phyloP scores from a whole-genome alignment of 2,888 invertebrate species.

The Suillia variegata region DNA sequence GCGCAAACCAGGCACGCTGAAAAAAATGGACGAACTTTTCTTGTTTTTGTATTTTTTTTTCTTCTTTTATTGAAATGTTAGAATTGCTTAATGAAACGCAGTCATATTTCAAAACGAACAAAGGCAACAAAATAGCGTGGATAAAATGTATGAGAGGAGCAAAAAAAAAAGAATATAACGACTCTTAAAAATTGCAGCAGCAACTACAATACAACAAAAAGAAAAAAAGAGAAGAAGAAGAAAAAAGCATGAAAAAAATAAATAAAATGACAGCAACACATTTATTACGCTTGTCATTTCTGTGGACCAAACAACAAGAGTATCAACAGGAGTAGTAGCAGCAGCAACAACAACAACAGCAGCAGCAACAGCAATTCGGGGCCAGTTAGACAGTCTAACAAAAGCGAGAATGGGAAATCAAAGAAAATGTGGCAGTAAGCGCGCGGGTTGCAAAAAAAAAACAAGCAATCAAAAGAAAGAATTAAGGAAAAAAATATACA shows the following conservation, averaged over 20 bases:
- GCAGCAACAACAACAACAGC: background rate
- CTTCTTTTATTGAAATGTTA: conserved; percentile 18
- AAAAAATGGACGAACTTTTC: conserved; percentile 8
- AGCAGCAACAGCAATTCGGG: too few species aligned
- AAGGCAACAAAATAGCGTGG: conserved; percentile 23
- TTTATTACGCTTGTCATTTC: conserved; percentile 54
- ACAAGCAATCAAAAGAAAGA: background rate
- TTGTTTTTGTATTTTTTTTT: conserved; percentile 4
- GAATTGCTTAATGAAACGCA: conserved; percentile 9
- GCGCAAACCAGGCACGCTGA: conserved; percentile 26
- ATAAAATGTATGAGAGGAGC: conserved; percentile 31
- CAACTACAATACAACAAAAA: conserved; percentile 38
- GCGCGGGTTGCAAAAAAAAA: conserved; percentile 11
- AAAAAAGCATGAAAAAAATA: conserved; percentile 8
- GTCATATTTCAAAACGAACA: conserved; percentile 39
- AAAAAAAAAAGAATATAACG: conserved; percentile 16
- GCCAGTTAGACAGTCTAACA: background rate
- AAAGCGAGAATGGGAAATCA: background rate
- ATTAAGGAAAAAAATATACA: too few species aligned
- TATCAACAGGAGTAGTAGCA: conserved; percentile 10
- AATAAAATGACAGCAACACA: conserved; percentile 46
- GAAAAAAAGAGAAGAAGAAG: conserved; percentile 21
- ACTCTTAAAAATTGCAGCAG: background rate
- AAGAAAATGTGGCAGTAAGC: too few species aligned
- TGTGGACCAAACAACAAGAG: conserved; percentile 33